These are phyloP conservation scores for Daktulosphaira vitifoliae DNA, from an alignment of 1,140 invertebrate species.

Conservation along the genomic window DNA sequence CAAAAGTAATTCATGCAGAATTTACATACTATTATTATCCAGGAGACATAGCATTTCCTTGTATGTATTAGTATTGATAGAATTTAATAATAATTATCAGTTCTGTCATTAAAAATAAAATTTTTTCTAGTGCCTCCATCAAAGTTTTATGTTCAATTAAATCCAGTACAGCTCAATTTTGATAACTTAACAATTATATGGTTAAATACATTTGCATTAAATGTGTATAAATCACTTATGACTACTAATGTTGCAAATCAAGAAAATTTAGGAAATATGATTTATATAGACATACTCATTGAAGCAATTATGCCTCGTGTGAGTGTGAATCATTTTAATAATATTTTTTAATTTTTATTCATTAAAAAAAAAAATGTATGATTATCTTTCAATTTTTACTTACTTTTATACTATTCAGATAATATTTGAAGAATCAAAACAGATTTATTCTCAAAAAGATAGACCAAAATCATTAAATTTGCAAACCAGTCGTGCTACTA, in stretches of 20 bases:
- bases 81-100: neutral
- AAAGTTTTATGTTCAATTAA: constrained; percentile 82
- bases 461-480: constrained; percentile 70
- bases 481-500: constrained; percentile 66
- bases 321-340: constrained; percentile 39
- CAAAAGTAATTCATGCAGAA: constrained; percentile 85
- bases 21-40: constrained; percentile 97
- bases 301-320: constrained; percentile 87
- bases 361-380: too few relatives aligned
- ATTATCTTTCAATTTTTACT: too few relatives aligned
- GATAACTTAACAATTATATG: constrained; percentile 80
- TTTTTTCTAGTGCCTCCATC: constrained; percentile 70
- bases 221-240: constrained; percentile 66
- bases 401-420: too few relatives aligned
- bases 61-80: constrained; percentile 48
- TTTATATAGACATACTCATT: constrained; percentile 76
- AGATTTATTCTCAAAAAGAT: constrained; percentile 66
- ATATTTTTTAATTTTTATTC: too few relatives aligned
- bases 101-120: neutral
- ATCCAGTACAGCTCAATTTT: constrained; percentile 76
- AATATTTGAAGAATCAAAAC: constrained; percentile 57
- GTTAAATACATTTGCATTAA: constrained; percentile 87
- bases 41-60: constrained; percentile 81
- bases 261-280: constrained; percentile 47
- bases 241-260: constrained; percentile 41